Percentiles rank a stretch among this genome's conserved stretches.
Evolutionary conservation across 2,888 invertebrate genomes (phyloP).

Genomic region (Aphidius colemani): DNA sequence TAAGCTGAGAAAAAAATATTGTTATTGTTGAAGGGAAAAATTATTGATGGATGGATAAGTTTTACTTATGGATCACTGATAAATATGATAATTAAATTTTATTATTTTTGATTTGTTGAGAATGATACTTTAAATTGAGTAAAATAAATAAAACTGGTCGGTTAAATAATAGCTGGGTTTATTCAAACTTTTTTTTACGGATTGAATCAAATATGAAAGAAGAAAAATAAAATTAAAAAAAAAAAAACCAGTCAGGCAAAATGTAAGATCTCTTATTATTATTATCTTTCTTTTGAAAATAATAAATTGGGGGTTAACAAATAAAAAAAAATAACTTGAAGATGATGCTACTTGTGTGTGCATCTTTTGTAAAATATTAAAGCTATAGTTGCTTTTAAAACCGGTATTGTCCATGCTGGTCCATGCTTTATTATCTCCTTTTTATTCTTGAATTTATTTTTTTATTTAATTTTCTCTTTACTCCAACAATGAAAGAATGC

Average conservation of each 20-base stretch:
- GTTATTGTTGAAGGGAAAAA: background rate
- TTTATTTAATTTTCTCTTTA: background rate
- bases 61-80: background rate
- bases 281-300: no score
- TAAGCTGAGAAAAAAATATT: no score
- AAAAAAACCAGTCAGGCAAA: no score
- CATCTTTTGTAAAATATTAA: slow-evolving; percentile 8
- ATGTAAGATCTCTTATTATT: no score
- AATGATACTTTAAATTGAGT: no score
- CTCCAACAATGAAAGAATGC: no score
- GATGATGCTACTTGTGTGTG: slow-evolving; percentile 26
- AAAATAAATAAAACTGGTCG: slow-evolving; percentile 9
- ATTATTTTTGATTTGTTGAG: background rate
- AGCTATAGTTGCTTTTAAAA: background rate
- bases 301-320: no score
- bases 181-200: slow-evolving; percentile 43
- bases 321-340: slow-evolving; percentile 27
- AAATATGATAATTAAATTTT: slow-evolving; percentile 26
- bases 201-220: no score
- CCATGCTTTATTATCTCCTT: slow-evolving; percentile 13
- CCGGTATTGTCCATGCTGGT: slow-evolving; percentile 28
- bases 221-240: no score
- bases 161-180: slow-evolving; percentile 34
- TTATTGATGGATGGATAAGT: slow-evolving; percentile 8
- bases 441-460: background rate